Conservation (phyloP, 2,797 vertebrate species). For the Cyprinella venusta region DNA sequence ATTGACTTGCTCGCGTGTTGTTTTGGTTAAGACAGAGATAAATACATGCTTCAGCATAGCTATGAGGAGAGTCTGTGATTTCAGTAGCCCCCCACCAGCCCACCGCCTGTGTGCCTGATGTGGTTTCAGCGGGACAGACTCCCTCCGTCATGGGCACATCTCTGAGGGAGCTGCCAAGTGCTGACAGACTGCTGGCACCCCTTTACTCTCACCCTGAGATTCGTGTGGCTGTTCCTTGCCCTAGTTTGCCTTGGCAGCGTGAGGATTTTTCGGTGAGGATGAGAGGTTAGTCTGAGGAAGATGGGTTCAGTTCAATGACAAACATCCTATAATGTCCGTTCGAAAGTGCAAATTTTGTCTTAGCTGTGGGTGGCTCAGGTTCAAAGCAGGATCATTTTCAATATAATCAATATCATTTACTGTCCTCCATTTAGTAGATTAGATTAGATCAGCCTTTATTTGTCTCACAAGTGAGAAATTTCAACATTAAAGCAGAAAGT, state of each 20-base stretch:
- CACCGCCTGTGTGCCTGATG: slow-evolving; percentile 23
- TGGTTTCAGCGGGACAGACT: slow-evolving; percentile 17
- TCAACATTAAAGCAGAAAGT: no score
- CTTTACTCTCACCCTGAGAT: slow-evolving; percentile 14
- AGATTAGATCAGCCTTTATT: no score
- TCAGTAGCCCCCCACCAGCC: slow-evolving; percentile 22
- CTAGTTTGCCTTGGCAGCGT: not conserved
- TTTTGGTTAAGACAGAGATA: slow-evolving; percentile 41
- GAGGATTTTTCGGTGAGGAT: not conserved
- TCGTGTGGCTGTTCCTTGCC: not conserved
- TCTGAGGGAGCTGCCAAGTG: slow-evolving; percentile 33
- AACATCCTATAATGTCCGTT: not conserved
- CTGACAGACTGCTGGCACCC: slow-evolving; percentile 16
- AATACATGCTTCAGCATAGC: slow-evolving; percentile 28
- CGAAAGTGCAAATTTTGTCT: not conserved
- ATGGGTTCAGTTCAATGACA: not conserved
- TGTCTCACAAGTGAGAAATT: no score
- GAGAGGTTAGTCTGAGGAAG: slow-evolving; percentile 5
- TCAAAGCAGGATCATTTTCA: not conserved
- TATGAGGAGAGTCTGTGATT: slow-evolving; percentile 32
- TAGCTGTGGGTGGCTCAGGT: not conserved
- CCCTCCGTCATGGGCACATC: slow-evolving; percentile 17
- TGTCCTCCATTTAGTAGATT: not conserved
- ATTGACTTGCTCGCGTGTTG: not conserved
- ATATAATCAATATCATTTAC: not conserved